Base-by-base conservation (phyloP, 1,140 invertebrate species). In the Protaetia brevitarsis region DNA sequence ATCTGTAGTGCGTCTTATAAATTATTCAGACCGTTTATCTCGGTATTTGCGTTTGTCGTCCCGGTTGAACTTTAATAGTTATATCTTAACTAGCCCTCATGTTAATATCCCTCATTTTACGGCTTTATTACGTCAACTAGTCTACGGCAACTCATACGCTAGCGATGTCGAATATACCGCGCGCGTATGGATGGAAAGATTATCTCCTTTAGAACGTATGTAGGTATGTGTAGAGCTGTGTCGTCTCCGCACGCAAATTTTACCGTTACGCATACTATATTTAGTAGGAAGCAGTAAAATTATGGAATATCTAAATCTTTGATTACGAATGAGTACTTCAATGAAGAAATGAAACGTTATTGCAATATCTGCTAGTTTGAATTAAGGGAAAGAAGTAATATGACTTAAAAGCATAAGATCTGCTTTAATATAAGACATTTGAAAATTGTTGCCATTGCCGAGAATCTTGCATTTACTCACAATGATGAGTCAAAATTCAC, bases 91-190 rank as follows among this genome's bases (percentile, higher is more conserved):
- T 51, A 51, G 41, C 41, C 41, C 41, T 23, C 41, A 51, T 51
- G 41, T 51, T 51, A 51, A 51, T 51, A 51, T 51, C 41, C 41
- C 41, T 51, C 41, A 51, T 51, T 51, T 51, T 51, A 51, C 41
- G 41, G 41, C 41, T 51, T 51, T 51, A 51, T 51, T 51, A 51
- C 41, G 26, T 51, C 41, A 51, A 51, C 41, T 51, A 51, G 21
- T 23, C 26, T 51, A 51, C 19, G 21, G n/a, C 41, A 51, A 51
- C 41, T 51, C 21, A 6, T 51, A 51, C 19, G 21, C 26, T 23
- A 23, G 41, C 31, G 31, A 34, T n/a, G 31, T 23, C 41, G 16
- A 51, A 16, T 23, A 51, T 51, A 21, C 41, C 41, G 11, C 26
- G n/a, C n/a, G n/a, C n/a, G n/a, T n/a, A n/a, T n/a, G n/a, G n/a